phyloP scores from a whole-genome alignment of 2,888 invertebrate species.

The Lacanobia wlatinum region DNA sequence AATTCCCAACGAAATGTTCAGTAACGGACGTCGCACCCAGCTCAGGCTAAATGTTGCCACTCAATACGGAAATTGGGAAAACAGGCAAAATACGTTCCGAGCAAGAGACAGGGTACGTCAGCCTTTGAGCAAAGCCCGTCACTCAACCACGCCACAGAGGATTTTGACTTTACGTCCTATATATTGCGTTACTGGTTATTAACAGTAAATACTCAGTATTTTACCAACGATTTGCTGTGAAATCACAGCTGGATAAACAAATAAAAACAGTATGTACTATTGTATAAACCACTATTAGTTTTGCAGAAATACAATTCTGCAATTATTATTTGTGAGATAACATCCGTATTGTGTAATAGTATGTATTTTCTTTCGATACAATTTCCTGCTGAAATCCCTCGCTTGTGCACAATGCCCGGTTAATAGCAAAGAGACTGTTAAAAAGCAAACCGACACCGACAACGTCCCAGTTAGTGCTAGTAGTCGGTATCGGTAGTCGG shows the following conservation, averaged over 20 bases:
- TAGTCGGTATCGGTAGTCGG: background rate
- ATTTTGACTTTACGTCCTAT: conserved; percentile 15
- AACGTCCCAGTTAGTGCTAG: conserved; percentile 28
- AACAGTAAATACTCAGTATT: background rate
- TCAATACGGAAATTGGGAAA: conserved; percentile 77
- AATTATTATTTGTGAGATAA: conserved; percentile 11
- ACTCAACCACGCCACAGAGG: conserved; percentile 22
- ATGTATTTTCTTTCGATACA: conserved; percentile 31
- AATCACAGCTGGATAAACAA: background rate
- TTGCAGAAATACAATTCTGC: background rate
- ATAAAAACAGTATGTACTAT: background rate
- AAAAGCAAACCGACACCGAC: conserved; percentile 24
- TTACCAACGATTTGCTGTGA: background rate
- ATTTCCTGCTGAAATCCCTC: conserved; percentile 31
- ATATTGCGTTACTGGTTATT: background rate
- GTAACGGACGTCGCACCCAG: conserved; percentile 67
- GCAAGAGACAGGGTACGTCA: conserved; percentile 27
- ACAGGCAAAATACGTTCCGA: conserved; percentile 63
- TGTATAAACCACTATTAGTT: background rate
- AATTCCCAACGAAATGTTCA: conserved; percentile 60
- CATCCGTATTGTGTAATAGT: background rate
- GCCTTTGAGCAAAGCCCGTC: conserved; percentile 19
- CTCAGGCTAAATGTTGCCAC: conserved; percentile 74
- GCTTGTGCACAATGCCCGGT: conserved; percentile 24
- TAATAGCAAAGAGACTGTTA: conserved; percentile 35